These are phyloP conservation scores for Lucilia sericata DNA, from an alignment of 1,140 invertebrate genomes.

Conservation along the genomic window DNA sequence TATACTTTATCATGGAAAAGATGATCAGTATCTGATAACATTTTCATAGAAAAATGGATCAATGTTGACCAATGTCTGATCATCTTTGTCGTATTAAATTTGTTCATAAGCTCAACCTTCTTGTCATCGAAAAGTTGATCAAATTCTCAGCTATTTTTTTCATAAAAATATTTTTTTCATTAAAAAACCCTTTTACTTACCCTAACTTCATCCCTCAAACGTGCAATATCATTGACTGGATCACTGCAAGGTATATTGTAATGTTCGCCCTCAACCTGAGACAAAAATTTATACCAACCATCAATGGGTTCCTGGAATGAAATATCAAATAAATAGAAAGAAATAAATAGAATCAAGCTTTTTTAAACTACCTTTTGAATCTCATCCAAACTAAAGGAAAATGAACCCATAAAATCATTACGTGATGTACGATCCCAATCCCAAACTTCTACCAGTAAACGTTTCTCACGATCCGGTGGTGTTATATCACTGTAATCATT, in stretches of 20 bases:
- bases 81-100: too few species aligned
- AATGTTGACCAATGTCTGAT: too few species aligned
- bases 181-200: slow-evolving; percentile 51
- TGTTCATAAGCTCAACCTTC: too few species aligned
- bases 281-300: slow-evolving; percentile 99
- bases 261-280: slow-evolving; percentile 97
- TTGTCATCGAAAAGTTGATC: too few species aligned
- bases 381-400: slow-evolving; percentile 98
- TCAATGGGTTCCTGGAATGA: slow-evolving; percentile 81
- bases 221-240: slow-evolving; percentile 63
- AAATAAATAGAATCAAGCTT: too few species aligned
- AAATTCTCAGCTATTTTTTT: too few species aligned
- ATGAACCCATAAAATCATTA: slow-evolving; percentile 99
- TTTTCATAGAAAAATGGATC: too few species aligned
- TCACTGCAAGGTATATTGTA: slow-evolving; percentile 89
- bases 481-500: slow-evolving; percentile 83
- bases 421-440: slow-evolving; percentile 99
- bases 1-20: too few species aligned
- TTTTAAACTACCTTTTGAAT: slow-evolving; percentile 91
- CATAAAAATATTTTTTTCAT: too few species aligned
- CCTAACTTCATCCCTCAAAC: slow-evolving; percentile 60
- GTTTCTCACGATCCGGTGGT: slow-evolving; percentile 93
- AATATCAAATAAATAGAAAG: too few species aligned
- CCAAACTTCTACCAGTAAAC: slow-evolving; percentile 94
- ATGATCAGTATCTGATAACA: too few species aligned